phyloP scores from a whole-genome alignment of 2,888 invertebrate species.

The Eugnorisma glareosa region DNA sequence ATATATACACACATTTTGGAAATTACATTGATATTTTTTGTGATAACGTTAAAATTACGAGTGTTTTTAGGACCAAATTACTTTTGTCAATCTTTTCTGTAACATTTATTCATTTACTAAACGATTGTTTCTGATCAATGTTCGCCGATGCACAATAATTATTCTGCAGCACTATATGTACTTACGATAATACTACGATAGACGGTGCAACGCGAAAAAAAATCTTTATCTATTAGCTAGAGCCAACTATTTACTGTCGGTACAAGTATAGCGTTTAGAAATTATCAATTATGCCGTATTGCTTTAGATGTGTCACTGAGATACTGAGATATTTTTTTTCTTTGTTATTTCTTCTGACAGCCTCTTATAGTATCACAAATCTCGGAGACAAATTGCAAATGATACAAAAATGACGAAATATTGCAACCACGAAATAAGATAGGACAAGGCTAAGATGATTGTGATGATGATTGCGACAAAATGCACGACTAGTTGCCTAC shows the following conservation, averaged over 20 bases:
- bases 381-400: not conserved
- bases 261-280: not conserved
- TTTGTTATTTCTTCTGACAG: not conserved
- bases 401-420: not conserved
- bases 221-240: no score
- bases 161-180: not conserved
- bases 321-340: not conserved
- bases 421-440: not conserved
- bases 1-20: not conserved
- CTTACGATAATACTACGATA: no score
- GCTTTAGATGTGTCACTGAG: not conserved
- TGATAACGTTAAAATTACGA: not conserved
- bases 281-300: not conserved
- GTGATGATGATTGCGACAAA: conserved; percentile 8
- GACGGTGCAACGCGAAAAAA: no score
- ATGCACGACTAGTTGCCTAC: not conserved
- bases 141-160: not conserved
- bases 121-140: no score
- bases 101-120: no score
- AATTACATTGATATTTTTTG: not conserved
- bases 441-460: not conserved
- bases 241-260: no score
- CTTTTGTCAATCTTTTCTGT: no score
- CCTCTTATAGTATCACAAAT: not conserved
- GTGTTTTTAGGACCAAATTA: not conserved